A percentile compares a stretch with the other conserved stretches of the same genome.
These are phyloP conservation scores for Mormyrus lacerda DNA, from an alignment of 2,113 vertebrate species.

Conservation along the genomic window DNA sequence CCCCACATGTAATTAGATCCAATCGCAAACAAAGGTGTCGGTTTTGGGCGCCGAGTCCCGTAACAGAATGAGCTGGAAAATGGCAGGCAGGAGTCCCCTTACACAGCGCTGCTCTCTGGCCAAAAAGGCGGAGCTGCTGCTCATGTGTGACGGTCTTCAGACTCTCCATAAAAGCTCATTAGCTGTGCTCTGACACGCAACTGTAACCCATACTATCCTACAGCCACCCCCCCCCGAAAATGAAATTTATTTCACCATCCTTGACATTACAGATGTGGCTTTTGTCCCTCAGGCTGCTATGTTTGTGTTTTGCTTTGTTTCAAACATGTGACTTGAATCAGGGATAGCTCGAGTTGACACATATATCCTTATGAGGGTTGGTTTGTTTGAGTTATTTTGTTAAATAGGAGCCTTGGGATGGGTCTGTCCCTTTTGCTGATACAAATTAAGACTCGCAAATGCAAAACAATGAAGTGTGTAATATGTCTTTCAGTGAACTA, in stretches of 20 bases:
- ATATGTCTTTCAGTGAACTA: background rate
- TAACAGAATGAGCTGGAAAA: background rate
- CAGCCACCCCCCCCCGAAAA: background rate
- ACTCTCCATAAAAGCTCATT: background rate
- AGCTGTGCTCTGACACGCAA: background rate
- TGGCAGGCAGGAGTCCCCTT: background rate
- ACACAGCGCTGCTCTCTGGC: background rate
- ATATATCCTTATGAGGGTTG: background rate
- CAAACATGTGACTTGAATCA: background rate
- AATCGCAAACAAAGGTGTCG: background rate
- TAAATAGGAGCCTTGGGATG: background rate
- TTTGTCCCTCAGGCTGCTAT: background rate
- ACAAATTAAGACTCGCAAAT: background rate
- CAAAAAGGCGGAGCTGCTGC: background rate
- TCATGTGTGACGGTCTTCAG: background rate
- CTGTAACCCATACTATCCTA: background rate
- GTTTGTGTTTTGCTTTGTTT: background rate
- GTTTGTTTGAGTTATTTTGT: background rate
- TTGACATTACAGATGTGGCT: background rate
- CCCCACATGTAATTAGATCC: no score
- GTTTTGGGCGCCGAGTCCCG: background rate
- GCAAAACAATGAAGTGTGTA: background rate
- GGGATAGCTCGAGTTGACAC: background rate
- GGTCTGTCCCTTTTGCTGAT: background rate
- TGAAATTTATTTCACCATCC: background rate